Base-by-base conservation (phyloP, 2,888 invertebrate genomes). In the Troides oblongomaculatus region DNA sequence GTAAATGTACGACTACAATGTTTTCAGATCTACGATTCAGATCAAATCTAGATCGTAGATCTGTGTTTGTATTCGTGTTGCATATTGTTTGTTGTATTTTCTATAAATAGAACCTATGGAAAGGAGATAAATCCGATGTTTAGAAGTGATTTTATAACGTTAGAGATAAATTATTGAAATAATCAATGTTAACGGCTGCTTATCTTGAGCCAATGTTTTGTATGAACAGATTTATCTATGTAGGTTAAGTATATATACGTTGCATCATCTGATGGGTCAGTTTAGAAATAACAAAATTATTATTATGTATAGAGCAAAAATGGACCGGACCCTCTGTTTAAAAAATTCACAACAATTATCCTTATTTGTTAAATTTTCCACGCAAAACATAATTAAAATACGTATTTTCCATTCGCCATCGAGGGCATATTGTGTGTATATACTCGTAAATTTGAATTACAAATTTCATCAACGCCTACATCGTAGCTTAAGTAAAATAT, bases 171-270 rank as follows among this genome's bases (percentile, higher is more conserved):
- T 50, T 18, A 50, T 50, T 50, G 17, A 50, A 50, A 50, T 58
- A 62, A 60, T 64, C 23, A 30, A 46, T 62, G 46, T 57, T 59
- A n/a, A 23, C 17, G 23, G 17, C 30, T 23, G n/a, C 58, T 63
- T 70, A 70, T 66, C 62, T 62, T 7, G 25, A 62, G 50, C 21
- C 25, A 53, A 63, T 43, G 12, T 23, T 61, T 39, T 43, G 25
- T 68, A 25, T 53, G 23, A 57, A 68, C 62, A 23, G 58, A 57
- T 70, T 62, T 66, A 70, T 70, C 70, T 58, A 70, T 50, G 36
- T 70, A 39, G 70, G 70, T 66, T 62, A 70, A 70, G 50, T 59
- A 66, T 43, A 36, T 64, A 57, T 6, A n/a, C 58, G 62, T 70
- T 66, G 58, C 70, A 70, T 66, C 66, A 69, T 62, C 18, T 50